These are phyloP conservation scores for Nomada ruficornis DNA, from an alignment of 2,888 invertebrate species.

Conservation along the genomic window DNA sequence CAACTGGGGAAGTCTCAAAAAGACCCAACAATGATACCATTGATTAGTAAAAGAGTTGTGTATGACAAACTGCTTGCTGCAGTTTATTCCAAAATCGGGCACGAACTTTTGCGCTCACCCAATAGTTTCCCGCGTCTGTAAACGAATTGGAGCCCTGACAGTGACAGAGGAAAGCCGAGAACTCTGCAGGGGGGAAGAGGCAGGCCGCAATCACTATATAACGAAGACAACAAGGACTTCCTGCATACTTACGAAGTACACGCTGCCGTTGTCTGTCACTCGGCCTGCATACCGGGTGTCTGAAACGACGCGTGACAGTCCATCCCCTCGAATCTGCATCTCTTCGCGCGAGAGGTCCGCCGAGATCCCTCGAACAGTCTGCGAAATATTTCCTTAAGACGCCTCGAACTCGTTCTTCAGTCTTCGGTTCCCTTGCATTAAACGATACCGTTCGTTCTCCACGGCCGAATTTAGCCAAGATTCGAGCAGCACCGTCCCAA, in stretches of 20 bases:
- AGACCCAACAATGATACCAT: too few species aligned
- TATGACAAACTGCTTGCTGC: too few species aligned
- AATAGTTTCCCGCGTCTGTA: too few species aligned
- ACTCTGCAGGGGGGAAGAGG: conserved; percentile 53
- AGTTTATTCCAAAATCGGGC: too few species aligned
- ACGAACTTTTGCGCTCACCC: too few species aligned
- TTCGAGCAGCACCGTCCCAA: conserved; percentile 4
- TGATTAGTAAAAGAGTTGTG: too few species aligned
- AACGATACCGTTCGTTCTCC: background rate
- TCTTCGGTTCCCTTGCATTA: background rate
- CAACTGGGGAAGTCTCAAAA: too few species aligned
- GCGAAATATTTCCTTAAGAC: too few species aligned
- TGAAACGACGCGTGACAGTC: conserved; percentile 1
- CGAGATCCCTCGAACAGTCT: too few species aligned
- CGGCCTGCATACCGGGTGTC: conserved; percentile 36
- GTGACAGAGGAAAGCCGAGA: conserved; percentile 60
- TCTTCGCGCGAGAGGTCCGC: background rate
- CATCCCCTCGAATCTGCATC: background rate
- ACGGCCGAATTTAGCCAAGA: conserved; percentile 54
- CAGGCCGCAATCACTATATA: conserved; percentile 76
- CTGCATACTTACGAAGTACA: conserved; percentile 70
- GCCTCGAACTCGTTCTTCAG: too few species aligned
- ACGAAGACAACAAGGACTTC: conserved; percentile 81
- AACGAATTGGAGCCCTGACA: conserved; percentile 13
- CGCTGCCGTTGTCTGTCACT: conserved; percentile 33